Evolutionary conservation across 1,140 invertebrate genomes (phyloP).

Genomic region (Hypothenemus hampei): DNA sequence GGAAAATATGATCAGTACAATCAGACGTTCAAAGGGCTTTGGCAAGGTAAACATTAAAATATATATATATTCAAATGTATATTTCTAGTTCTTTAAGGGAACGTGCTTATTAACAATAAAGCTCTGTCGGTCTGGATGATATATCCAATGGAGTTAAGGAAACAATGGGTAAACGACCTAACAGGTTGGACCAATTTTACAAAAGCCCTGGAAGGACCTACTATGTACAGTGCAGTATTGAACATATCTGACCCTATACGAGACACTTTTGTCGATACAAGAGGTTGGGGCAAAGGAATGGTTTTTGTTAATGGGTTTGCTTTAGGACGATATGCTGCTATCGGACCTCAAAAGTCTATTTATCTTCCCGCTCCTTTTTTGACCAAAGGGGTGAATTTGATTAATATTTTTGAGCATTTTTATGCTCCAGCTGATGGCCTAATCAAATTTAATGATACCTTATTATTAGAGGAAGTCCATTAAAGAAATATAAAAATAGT

Average conservation of each 20-base stretch:
- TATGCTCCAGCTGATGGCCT: slow-evolving; percentile 10
- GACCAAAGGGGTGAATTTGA: slow-evolving; percentile 48
- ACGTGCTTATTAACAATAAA: slow-evolving; percentile 45
- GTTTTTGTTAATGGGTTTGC: slow-evolving; percentile 61
- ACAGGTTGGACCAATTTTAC: slow-evolving; percentile 9
- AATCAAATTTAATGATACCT: slow-evolving; percentile 3
- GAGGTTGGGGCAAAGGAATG: slow-evolving; percentile 52
- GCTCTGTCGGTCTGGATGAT: slow-evolving; percentile 48
- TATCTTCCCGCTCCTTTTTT: slow-evolving; percentile 58
- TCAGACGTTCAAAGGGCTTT: slow-evolving; percentile 49
- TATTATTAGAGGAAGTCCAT: slow-evolving; percentile 3
- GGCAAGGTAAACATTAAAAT: slow-evolving; percentile 38
- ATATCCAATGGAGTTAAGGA: slow-evolving; percentile 51
- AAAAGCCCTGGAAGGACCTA: slow-evolving; percentile 29
- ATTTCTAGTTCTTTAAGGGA: slow-evolving; percentile 18
- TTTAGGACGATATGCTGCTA: slow-evolving; percentile 53
- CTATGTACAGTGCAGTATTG: slow-evolving; percentile 36
- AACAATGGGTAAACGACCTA: slow-evolving; percentile 39
- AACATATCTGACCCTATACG: slow-evolving; percentile 12
- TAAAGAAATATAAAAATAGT: not conserved
- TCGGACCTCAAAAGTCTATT: slow-evolving; percentile 54
- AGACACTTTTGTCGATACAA: slow-evolving; percentile 45
- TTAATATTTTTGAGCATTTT: slow-evolving; percentile 41
- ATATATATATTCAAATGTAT: not conserved
- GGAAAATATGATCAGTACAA: slow-evolving; percentile 44